Conservation (phyloP, 2,113 vertebrate species). For the Sebastes fasciatus region DNA sequence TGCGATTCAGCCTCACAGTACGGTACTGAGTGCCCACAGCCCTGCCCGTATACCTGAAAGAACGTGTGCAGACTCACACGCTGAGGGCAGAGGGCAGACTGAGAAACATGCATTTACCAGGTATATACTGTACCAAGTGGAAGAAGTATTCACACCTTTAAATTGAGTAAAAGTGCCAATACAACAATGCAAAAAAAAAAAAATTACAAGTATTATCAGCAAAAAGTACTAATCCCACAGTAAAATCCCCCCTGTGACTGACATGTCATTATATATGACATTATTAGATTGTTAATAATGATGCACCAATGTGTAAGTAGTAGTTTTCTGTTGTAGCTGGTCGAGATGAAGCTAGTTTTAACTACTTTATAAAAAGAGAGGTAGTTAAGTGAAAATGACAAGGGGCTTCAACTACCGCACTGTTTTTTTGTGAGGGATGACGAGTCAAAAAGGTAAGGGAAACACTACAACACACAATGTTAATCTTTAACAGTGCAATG, state of each 20-base stretch:
- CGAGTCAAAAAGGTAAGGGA: background rate
- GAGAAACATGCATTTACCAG: slow-evolving; percentile 34
- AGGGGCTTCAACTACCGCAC: background rate
- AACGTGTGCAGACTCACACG: slow-evolving; percentile 73
- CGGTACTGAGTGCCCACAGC: slow-evolving; percentile 85
- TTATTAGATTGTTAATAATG: background rate
- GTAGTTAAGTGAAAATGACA: background rate
- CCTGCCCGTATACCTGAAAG: slow-evolving; percentile 88
- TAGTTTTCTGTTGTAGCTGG: no score
- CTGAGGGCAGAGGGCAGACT: slow-evolving; percentile 66
- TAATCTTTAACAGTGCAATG: background rate
- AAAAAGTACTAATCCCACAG: background rate
- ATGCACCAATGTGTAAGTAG: no score
- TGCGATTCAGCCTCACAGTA: slow-evolving; percentile 90
- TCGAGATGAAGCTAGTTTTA: no score
- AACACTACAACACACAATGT: background rate
- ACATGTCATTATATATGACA: background rate
- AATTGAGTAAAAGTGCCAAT: background rate
- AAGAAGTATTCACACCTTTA: background rate
- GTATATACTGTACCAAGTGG: background rate
- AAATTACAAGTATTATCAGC: background rate
- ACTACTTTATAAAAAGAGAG: background rate
- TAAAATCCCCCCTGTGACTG: slow-evolving; percentile 4
- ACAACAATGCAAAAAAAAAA: background rate
- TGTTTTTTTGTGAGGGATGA: background rate